These are phyloP conservation scores for Ia io DNA, from an alignment of 2,113 vertebrate species.

Conservation along the genomic window DNA sequence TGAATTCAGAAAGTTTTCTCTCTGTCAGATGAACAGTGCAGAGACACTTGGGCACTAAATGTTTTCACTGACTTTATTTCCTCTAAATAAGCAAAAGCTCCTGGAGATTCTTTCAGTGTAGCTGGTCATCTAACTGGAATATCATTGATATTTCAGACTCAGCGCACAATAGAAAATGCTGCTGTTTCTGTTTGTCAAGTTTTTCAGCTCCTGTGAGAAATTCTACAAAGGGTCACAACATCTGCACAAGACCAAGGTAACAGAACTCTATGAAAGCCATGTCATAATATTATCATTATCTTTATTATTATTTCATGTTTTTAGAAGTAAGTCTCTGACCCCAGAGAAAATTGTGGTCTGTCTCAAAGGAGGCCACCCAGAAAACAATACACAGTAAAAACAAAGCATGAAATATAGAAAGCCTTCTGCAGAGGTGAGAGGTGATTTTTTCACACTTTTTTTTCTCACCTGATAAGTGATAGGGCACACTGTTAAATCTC, in stretches of 20 bases:
- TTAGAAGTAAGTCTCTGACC: constrained; percentile 22
- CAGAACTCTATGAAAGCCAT: neutral
- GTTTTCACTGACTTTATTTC: neutral
- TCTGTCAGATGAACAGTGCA: neutral
- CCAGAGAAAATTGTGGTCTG: constrained; percentile 42
- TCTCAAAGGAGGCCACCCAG: constrained; percentile 44
- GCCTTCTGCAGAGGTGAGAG: constrained; percentile 49
- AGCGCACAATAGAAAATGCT: neutral
- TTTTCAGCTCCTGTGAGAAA: neutral
- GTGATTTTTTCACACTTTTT: constrained; percentile 66
- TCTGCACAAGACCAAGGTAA: neutral
- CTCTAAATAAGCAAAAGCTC: neutral
- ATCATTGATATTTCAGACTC: neutral
- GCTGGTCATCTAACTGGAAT: neutral
- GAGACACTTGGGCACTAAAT: neutral
- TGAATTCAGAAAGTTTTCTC: neutral
- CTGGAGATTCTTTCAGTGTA: neutral
- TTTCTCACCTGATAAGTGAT: constrained; percentile 60
- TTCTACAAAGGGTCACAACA: neutral
- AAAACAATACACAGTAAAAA: constrained; percentile 41
- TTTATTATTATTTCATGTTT: neutral
- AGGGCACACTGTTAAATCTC: constrained; percentile 61
- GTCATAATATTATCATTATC: neutral
- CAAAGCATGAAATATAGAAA: constrained; percentile 48
- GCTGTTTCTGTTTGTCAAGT: neutral